A percentile compares a stretch with the other conserved stretches of the same genome.
Evolutionary conservation across 2,797 vertebrate species (phyloP).

Genomic region (Tokudaia muenninki): DNA sequence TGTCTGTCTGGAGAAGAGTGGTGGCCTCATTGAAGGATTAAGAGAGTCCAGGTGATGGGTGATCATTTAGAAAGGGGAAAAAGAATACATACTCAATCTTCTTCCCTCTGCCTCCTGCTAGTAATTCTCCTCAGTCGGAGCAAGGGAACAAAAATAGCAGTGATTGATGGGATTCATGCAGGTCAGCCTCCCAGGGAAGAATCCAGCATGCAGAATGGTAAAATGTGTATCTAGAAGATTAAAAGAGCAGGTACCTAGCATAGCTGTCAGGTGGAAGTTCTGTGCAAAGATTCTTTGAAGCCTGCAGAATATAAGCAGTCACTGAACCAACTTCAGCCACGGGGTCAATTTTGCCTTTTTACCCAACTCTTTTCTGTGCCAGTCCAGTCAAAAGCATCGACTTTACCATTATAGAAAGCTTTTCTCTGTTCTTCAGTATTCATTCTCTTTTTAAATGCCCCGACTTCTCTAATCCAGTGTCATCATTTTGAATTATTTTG

Average conservation of each 20-base stretch:
- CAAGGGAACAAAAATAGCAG: background rate
- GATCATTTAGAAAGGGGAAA: background rate
- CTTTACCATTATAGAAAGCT: background rate
- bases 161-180: background rate
- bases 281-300: background rate
- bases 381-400: background rate
- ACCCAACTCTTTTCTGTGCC: background rate
- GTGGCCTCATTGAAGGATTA: constrained; percentile 1
- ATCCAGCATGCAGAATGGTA: constrained; percentile 3
- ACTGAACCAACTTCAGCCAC: background rate
- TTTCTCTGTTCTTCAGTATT: constrained; percentile 32
- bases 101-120: constrained; percentile 24
- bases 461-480: constrained; percentile 1
- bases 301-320: background rate
- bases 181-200: constrained; percentile 4
- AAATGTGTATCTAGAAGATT: background rate
- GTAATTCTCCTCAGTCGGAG: constrained; percentile 46
- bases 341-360: background rate
- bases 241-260: constrained; percentile 15
- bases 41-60: constrained; percentile 4
- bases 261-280: background rate
- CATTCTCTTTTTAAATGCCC: constrained; percentile 38
- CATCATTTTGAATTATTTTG: constrained; percentile 51
- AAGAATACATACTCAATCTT: constrained; percentile 50
- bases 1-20: background rate